Evolutionary conservation across 2,113 vertebrate species (phyloP).

Genomic region (Hippocampus guttulatus): DNA sequence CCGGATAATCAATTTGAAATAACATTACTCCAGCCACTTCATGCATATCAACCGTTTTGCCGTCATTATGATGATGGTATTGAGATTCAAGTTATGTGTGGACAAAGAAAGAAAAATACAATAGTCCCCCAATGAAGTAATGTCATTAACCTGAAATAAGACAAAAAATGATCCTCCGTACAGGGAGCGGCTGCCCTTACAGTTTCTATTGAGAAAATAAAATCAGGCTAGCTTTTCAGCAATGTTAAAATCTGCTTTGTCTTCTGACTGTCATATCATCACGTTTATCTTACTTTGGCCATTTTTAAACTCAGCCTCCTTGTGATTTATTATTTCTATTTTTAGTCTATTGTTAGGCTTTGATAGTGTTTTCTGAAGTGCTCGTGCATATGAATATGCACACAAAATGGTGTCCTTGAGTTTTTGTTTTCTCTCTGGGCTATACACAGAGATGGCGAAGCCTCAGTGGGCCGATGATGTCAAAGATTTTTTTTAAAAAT

Average conservation of each 20-base stretch:
- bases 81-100: conserved; percentile 13
- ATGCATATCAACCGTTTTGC: conserved; percentile 32
- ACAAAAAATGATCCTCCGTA: background rate
- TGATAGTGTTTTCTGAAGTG: background rate
- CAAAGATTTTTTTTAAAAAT: background rate
- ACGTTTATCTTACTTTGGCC: background rate
- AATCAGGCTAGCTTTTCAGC: background rate
- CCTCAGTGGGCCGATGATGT: background rate
- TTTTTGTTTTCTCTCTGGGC: background rate
- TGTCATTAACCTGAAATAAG: background rate
- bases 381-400: background rate
- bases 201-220: background rate
- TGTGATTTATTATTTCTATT: background rate
- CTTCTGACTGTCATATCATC: background rate
- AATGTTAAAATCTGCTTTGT: background rate
- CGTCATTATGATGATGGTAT: conserved; percentile 30
- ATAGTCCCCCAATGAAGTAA: conserved; percentile 22
- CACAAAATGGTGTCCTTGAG: background rate
- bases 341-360: background rate
- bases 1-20: background rate
- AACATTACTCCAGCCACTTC: background rate
- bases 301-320: background rate
- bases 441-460: background rate
- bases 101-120: background rate
- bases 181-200: background rate